Conservation (phyloP, 2,113 vertebrate species). For the Neomonachus schauinslandi region DNA sequence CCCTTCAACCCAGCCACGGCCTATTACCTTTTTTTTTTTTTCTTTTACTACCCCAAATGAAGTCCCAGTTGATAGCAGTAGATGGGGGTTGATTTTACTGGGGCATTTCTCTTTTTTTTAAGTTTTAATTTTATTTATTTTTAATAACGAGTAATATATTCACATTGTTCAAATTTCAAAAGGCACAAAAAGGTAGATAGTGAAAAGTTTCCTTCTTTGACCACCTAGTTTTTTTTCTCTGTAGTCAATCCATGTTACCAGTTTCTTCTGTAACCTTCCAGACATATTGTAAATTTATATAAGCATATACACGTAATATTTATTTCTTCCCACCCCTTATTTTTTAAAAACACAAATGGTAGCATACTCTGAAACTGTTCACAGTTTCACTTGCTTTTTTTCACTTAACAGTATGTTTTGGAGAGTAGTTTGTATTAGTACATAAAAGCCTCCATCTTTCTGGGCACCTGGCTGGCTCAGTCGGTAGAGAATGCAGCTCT, state of each 20-base stretch:
- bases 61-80: neutral
- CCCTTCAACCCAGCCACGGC: neutral
- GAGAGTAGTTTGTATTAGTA: neutral
- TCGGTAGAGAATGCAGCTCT: neutral
- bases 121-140: slow-evolving; percentile 32
- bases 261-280: slow-evolving; percentile 16
- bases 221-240: neutral
- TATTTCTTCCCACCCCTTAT: neutral
- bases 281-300: neutral
- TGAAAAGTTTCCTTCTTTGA: neutral
- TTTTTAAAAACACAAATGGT: neutral
- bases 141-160: slow-evolving; percentile 30
- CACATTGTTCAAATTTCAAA: slow-evolving; percentile 45
- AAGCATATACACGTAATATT: neutral
- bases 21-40: neutral
- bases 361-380: neutral
- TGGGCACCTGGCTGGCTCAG: neutral
- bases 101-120: neutral
- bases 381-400: slow-evolving; percentile 20
- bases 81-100: neutral
- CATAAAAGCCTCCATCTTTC: neutral
- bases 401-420: neutral
- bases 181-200: neutral
- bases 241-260: neutral
- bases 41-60: neutral